Conservation (phyloP, 2,797 vertebrate genomes). For the Siniperca obscura region DNA sequence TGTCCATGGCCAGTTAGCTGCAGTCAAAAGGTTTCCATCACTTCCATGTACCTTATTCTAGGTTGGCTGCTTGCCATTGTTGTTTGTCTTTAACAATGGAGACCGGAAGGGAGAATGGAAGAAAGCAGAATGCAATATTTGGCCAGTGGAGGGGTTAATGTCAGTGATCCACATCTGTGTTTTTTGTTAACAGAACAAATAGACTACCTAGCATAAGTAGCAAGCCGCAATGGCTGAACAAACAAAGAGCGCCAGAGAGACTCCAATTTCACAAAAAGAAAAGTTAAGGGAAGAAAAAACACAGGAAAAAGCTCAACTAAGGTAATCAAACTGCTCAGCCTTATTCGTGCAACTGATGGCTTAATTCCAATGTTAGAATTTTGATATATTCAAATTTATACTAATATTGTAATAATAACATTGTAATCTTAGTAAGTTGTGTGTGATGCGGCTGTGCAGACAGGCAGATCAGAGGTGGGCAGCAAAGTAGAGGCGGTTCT, state of each 20-base stretch:
- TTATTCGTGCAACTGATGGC: background rate
- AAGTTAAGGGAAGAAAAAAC: background rate
- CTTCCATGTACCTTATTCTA: background rate
- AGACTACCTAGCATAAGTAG: background rate
- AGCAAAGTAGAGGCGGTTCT: constrained; percentile 7
- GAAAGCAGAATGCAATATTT: constrained; percentile 6
- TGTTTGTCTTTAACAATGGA: constrained; percentile 6
- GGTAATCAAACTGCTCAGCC: background rate
- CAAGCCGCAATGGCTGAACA: background rate
- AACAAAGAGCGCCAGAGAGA: background rate
- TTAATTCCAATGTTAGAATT: background rate
- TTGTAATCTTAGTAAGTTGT: background rate
- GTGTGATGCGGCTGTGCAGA: constrained; percentile 39
- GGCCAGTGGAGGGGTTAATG: constrained; percentile 1
- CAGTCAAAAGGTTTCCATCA: constrained; percentile 3
- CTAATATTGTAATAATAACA: background rate
- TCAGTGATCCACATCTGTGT: background rate
- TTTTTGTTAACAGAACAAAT: background rate
- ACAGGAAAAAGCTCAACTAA: background rate
- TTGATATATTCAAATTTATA: background rate
- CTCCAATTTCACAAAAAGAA: background rate
- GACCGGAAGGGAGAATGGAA: background rate
- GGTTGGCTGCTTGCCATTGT: background rate
- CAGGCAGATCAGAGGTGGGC: constrained; percentile 26
- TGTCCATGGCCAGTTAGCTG: background rate